phyloP scores from a whole-genome alignment of 2,113 vertebrate genomes.

The Diphyllodes magnificus region DNA sequence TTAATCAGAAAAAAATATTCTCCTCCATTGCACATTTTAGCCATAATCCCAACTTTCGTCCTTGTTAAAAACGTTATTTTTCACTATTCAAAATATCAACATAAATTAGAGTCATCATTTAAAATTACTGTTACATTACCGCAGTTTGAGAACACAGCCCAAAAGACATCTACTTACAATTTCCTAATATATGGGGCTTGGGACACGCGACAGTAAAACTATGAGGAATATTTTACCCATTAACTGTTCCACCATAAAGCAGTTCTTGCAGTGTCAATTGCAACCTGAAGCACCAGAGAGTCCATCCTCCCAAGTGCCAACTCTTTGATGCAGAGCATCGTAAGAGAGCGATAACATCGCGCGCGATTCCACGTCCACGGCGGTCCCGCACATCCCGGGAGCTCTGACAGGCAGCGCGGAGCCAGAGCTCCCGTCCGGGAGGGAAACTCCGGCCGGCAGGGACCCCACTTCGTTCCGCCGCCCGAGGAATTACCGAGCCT shows the following conservation, averaged over 20 bases:
- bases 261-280: not conserved
- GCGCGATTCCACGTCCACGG: fast-evolving
- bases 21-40: not conserved
- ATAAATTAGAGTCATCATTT: not conserved
- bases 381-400: not conserved
- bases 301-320: fast-evolving
- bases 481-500: fast-evolving
- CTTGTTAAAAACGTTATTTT: not conserved
- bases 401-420: not conserved
- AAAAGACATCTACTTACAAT: not conserved
- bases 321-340: not conserved
- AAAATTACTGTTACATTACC: not conserved
- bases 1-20: not conserved
- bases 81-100: not conserved
- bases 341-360: fast-evolving
- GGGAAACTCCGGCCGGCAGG: fast-evolving
- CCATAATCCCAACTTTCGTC: not conserved
- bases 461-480: not conserved
- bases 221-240: not conserved
- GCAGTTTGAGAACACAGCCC: not conserved
- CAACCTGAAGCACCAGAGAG: not conserved
- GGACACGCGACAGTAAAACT: fast-evolving
- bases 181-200: not conserved
- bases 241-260: not conserved
- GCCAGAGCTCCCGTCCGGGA: fast-evolving